Percentiles rank a stretch among this genome's conserved stretches.
These are phyloP conservation scores for Clupea harengus DNA, from an alignment of 2,113 vertebrate species.

Conservation along the genomic window DNA sequence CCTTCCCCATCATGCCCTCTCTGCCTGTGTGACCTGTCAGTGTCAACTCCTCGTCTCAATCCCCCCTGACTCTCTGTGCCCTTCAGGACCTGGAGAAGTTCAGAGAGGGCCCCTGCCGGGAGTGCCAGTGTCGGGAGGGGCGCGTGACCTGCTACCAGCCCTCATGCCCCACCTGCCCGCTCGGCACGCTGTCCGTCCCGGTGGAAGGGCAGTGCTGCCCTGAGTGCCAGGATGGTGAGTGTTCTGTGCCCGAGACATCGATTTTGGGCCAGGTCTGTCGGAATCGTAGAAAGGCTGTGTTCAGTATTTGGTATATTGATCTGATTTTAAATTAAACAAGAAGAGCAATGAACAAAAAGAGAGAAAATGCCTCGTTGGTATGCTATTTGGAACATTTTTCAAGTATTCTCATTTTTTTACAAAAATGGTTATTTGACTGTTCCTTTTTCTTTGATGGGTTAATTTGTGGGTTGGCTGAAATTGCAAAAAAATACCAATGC, in stretches of 20 bases:
- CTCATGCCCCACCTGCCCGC: slow-evolving; percentile 80
- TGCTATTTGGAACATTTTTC: neutral
- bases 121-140: slow-evolving; percentile 77
- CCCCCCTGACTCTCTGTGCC: neutral
- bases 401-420: neutral
- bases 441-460: too few species aligned
- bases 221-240: slow-evolving; percentile 78
- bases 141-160: slow-evolving; percentile 79
- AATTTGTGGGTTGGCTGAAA: neutral
- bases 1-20: neutral
- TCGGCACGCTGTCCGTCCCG: slow-evolving; percentile 64
- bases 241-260: neutral
- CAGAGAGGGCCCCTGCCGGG: slow-evolving; percentile 72
- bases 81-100: slow-evolving; percentile 74
- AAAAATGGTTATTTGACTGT: too few species aligned
- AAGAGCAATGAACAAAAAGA: neutral
- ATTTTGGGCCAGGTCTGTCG: too few species aligned
- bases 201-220: slow-evolving; percentile 78
- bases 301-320: neutral
- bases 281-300: neutral
- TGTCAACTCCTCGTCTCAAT: neutral
- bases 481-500: neutral
- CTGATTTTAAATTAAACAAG: neutral
- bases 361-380: neutral
- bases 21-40: neutral